phyloP scores from a whole-genome alignment of 2,888 invertebrate genomes.

The Macrosiphum euphorbiae region DNA sequence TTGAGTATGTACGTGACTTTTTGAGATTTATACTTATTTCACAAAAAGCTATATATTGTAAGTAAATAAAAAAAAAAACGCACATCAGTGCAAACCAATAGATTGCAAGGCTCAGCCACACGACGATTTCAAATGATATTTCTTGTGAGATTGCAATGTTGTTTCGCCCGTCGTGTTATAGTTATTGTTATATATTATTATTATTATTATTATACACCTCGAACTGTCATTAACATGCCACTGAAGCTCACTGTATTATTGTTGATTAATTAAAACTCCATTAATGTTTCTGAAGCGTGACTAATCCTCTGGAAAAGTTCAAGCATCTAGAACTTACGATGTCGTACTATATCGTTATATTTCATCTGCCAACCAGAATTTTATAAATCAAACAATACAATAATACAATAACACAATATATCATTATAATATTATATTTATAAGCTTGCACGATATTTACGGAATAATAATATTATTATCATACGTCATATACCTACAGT shows the following conservation, averaged over 20 bases:
- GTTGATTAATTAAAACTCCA: background rate
- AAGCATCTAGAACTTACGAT: background rate
- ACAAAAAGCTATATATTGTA: background rate
- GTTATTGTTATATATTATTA: background rate
- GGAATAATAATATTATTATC: background rate
- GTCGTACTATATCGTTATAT: background rate
- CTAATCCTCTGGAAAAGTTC: slow-evolving; percentile 7
- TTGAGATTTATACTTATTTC: background rate
- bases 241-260: background rate
- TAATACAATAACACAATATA: background rate
- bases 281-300: background rate
- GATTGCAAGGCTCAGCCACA: background rate
- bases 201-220: background rate
- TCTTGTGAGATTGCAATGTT: background rate
- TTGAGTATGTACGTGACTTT: background rate
- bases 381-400: background rate
- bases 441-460: background rate
- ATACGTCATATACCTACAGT: background rate
- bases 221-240: slow-evolving; percentile 10
- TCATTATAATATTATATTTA: background rate
- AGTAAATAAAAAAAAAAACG: slow-evolving; percentile 8
- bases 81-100: background rate
- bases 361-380: background rate
- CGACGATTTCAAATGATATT: background rate
- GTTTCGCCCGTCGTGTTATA: background rate